Conservation (phyloP, 1,140 invertebrate genomes). For the Maniola jurtina region DNA sequence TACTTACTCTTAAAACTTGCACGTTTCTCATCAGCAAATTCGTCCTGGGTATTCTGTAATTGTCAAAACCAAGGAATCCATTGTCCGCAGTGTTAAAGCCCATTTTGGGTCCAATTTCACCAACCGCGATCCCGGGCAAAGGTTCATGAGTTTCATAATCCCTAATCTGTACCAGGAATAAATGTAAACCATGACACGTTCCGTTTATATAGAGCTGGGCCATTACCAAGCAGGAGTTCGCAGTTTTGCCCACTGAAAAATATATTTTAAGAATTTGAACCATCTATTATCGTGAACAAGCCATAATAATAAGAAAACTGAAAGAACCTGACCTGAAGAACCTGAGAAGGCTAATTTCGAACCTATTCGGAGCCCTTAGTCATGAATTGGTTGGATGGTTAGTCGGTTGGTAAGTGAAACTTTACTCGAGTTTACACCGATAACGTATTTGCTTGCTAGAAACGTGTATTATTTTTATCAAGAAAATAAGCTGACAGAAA, state of each 20-base stretch:
- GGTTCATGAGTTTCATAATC: constrained; percentile 92
- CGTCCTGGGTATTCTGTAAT: constrained; percentile 90
- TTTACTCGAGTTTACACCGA: too few relatives aligned
- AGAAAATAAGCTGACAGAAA: too few relatives aligned
- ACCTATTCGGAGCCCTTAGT: too few relatives aligned
- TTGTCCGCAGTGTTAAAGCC: constrained; percentile 95
- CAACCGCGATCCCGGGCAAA: constrained; percentile 91
- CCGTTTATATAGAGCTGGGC: constrained; percentile 92
- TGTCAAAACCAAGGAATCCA: constrained; percentile 91
- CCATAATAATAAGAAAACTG: too few relatives aligned
- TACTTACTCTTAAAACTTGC: constrained; percentile 84
- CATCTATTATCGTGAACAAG: too few relatives aligned
- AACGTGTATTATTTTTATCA: too few relatives aligned
- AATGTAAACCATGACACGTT: constrained; percentile 91
- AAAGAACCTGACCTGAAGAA: too few relatives aligned
- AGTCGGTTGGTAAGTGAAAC: too few relatives aligned
- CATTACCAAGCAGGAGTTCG: constrained; percentile 92
- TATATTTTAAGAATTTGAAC: too few relatives aligned
- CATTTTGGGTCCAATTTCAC: constrained; percentile 95
- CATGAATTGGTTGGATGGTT: too few relatives aligned
- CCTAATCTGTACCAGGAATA: constrained; percentile 94
- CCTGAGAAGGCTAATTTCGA: too few relatives aligned
- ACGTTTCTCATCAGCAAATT: constrained; percentile 96
- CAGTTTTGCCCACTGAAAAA: constrained; percentile 91
- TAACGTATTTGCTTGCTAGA: too few relatives aligned